Evolutionary conservation across 2,888 invertebrate genomes (phyloP).

Genomic region (Antheraea yamamai): DNA sequence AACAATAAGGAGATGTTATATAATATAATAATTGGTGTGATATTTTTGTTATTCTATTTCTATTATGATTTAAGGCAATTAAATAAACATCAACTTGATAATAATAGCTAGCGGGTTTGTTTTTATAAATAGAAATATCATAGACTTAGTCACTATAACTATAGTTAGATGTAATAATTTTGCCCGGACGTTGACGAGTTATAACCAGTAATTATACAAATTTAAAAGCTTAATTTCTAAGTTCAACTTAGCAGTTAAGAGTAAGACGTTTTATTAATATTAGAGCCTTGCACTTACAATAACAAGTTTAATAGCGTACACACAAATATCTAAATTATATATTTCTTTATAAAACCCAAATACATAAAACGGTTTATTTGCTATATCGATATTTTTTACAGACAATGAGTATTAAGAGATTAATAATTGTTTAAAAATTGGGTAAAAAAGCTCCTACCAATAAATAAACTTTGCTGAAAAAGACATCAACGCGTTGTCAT

Average conservation of each 20-base stretch:
- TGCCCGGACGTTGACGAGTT: not conserved
- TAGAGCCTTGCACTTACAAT: too few relatives aligned
- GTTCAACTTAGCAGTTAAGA: not conserved
- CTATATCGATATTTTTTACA: not conserved
- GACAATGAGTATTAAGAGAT: not conserved
- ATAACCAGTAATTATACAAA: not conserved
- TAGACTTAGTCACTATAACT: not conserved
- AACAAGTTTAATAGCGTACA: not conserved
- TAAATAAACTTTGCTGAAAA: not conserved
- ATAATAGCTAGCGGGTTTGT: not conserved
- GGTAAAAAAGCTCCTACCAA: not conserved
- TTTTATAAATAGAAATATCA: not conserved
- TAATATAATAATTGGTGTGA: not conserved
- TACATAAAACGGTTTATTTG: not conserved
- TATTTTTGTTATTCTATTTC: not conserved
- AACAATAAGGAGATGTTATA: slow-evolving; percentile 8
- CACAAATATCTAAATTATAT: too few relatives aligned
- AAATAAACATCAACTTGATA: slow-evolving; percentile 21
- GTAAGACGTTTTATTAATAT: not conserved
- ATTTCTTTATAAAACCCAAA: too few relatives aligned
- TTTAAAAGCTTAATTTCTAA: not conserved
- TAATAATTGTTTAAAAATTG: not conserved
- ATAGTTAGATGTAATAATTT: not conserved
- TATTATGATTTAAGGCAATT: slow-evolving; percentile 20
- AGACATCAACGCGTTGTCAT: not conserved